phyloP scores from a whole-genome alignment of 2,888 invertebrate genomes.

The Notocelia uddmanniana region DNA sequence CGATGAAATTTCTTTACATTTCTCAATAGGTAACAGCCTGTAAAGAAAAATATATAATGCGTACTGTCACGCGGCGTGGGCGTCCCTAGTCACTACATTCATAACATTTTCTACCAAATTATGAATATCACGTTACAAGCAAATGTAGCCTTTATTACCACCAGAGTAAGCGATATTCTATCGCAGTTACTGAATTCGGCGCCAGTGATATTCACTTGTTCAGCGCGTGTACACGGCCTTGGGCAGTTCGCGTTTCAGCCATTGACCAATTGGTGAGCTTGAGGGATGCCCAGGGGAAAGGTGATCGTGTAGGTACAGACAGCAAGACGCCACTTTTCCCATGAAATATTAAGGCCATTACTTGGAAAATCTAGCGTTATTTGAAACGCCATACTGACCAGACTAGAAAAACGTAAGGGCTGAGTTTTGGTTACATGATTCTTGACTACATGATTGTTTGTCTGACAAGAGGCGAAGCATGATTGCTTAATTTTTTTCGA shows the following conservation, averaged over 20 bases:
- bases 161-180: background rate
- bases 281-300: background rate
- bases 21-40: conserved; percentile 14
- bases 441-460: too few relatives aligned
- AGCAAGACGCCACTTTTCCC: too few relatives aligned
- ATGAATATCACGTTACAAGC: background rate
- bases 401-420: too few relatives aligned
- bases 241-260: conserved; percentile 22
- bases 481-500: too few relatives aligned
- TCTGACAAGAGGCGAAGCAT: too few relatives aligned
- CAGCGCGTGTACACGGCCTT: conserved; percentile 32
- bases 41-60: conserved; percentile 20
- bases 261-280: conserved; percentile 24
- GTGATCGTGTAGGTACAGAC: background rate
- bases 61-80: conserved; percentile 32
- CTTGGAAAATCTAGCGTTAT: too few relatives aligned
- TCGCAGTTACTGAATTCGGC: background rate
- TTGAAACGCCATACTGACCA: too few relatives aligned
- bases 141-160: conserved; percentile 1
- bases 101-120: conserved; percentile 14
- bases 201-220: conserved; percentile 9
- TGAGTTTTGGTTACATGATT: too few relatives aligned
- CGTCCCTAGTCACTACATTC: conserved; percentile 26
- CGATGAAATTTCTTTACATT: background rate
- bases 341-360: too few relatives aligned